These are phyloP conservation scores for Manis pentadactyla DNA, from an alignment of 2,797 vertebrate genomes.

Conservation along the genomic window DNA sequence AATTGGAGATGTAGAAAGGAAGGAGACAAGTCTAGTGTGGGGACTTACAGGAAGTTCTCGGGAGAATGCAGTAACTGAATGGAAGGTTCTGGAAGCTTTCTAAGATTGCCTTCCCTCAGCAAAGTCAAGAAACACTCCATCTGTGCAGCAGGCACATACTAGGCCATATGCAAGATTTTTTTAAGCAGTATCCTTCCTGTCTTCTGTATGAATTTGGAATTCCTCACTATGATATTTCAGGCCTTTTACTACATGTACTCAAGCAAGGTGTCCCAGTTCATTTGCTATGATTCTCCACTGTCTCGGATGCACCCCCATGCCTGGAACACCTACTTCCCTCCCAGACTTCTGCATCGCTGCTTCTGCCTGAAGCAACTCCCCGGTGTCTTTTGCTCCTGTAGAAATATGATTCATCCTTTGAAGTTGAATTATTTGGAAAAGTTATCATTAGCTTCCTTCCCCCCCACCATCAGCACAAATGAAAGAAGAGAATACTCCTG, in stretches of 20 bases:
- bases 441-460: neutral
- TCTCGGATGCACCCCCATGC: rapidly evolving
- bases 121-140: neutral
- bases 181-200: neutral
- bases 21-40: neutral
- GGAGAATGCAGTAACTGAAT: neutral
- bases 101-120: neutral
- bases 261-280: neutral
- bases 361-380: neutral
- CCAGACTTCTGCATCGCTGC: neutral
- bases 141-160: too few species aligned
- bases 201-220: neutral
- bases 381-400: neutral
- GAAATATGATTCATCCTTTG: neutral
- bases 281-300: neutral
- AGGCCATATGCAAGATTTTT: neutral
- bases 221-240: neutral
- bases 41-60: too few species aligned
- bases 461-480: neutral
- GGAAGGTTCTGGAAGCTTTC: neutral
- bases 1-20: neutral
- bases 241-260: rapidly evolving
- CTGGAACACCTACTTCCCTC: too few species aligned
- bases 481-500: neutral
- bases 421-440: neutral